Evolutionary conservation across 2,888 invertebrate genomes (phyloP).

Genomic region (Ditula angustiorana): DNA sequence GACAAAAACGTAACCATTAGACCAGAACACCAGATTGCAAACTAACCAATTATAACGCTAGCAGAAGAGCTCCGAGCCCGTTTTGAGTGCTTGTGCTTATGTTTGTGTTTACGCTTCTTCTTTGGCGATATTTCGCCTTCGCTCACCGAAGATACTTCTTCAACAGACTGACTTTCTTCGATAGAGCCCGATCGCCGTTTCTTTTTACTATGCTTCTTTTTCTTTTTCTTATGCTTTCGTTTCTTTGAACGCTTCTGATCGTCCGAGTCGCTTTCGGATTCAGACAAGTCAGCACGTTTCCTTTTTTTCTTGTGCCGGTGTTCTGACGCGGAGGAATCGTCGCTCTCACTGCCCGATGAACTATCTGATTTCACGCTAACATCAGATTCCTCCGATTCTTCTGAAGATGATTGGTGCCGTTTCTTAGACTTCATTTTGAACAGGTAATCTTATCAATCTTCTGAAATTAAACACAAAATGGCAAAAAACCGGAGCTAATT

Average conservation of each 20-base stretch:
- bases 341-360: conserved; percentile 76
- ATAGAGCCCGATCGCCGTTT: conserved; percentile 70
- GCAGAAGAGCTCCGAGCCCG: conserved; percentile 63
- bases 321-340: conserved; percentile 70
- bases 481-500: not conserved
- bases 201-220: conserved; percentile 80
- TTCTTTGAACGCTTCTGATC: conserved; percentile 74
- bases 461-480: conserved; percentile 8
- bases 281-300: conserved; percentile 75
- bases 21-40: not conserved
- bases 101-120: conserved; percentile 78
- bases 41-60: conserved; percentile 62
- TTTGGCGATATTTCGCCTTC: conserved; percentile 75
- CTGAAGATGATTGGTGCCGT: conserved; percentile 73
- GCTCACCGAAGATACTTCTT: conserved; percentile 66
- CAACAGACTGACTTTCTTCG: conserved; percentile 61
- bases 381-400: conserved; percentile 75
- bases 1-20: not conserved
- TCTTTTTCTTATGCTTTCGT: conserved; percentile 83
- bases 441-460: not conserved
- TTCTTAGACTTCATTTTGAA: conserved; percentile 75
- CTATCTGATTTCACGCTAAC: conserved; percentile 70
- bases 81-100: conserved; percentile 66
- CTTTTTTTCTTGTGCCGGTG: conserved; percentile 78
- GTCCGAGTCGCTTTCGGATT: conserved; percentile 75